Evolutionary conservation across 2,888 invertebrate species (phyloP), one percentile per base, ranked within the genome.

Genomic region (Cybosia mesomella): DNA sequence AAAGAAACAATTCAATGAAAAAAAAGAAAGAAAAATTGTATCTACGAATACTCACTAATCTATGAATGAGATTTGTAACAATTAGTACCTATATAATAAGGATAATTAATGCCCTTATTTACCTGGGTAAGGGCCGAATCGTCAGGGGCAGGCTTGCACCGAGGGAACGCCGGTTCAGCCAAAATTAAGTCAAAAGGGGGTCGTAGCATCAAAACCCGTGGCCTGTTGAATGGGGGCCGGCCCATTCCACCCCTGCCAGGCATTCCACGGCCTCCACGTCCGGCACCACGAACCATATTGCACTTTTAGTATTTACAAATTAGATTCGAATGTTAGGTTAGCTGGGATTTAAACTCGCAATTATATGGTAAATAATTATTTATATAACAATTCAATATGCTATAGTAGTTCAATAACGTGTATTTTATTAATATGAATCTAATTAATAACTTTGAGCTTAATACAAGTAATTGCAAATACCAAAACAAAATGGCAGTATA

Each of bases 111-210:
- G 59, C 4, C 34, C 13, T 28, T 24, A 58, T 34, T 53, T 93
- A 97, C 97, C 94, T 97, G 96, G 22, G 98, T 98, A 54, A 99
- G 96, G 0, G 97, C 96, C 3, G 97, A 96, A 87, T 99, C 99
- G 84, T 99, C 99, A 0, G 97, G 96, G 0, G 96, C 96, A 0
- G 98, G 96, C 79, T 95, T 95, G 18, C 98, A 98, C 80, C 98
- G 96, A 0, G 98, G 98, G 86, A 99, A 99, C 1, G 97, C 97
- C 55, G 97, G 97, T 87, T 99, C 99, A 71, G 98, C 98, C 43
- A 98, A 92, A 1, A 98, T 97, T 70, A 98, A 94, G 87, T 98
- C 98, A 83, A 98, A 98, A 0, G 98, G 98, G 82, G 98, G 98
- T 43, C 98, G 95, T 71, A 89, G 91, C 95, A 92, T 89, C 75